These are phyloP conservation scores for Astreopora myriophthalma DNA, from an alignment of 64 coral and sea anemone species.

Conservation along the genomic window DNA sequence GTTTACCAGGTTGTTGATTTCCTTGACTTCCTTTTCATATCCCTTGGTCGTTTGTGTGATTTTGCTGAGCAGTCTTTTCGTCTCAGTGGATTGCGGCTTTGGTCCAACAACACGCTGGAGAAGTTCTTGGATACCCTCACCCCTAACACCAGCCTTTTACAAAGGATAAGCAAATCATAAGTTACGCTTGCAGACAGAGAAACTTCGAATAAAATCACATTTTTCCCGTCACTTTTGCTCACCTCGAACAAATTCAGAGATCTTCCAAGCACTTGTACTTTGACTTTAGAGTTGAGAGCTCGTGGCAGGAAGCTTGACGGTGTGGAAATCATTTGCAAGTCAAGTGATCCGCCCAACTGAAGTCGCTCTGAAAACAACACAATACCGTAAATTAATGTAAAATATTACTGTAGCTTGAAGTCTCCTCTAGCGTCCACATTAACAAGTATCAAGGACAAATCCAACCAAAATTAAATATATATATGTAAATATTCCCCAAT, in stretches of 20 bases:
- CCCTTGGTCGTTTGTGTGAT: background rate
- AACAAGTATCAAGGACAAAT: no score
- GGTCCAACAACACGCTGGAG: slow-evolving; percentile 7
- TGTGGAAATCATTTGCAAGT: slow-evolving; percentile 15
- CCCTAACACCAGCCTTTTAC: background rate
- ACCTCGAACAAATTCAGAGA: slow-evolving; percentile 43
- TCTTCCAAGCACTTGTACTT: slow-evolving; percentile 10
- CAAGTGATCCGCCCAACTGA: slow-evolving; percentile 2
- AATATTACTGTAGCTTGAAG: no score
- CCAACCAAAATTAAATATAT: no score
- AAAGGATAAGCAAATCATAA: background rate
- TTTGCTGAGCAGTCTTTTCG: background rate
- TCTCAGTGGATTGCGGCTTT: background rate
- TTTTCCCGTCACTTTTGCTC: background rate
- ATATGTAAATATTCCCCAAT: no score
- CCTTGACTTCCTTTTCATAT: background rate
- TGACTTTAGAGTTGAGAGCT: slow-evolving; percentile 16
- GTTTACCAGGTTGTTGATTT: background rate
- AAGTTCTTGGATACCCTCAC: slow-evolving; percentile 34
- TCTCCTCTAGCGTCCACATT: no score
- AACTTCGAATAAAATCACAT: no score
- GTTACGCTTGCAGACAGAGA: no score
- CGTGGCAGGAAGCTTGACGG: slow-evolving; percentile 22
- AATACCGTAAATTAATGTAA: background rate
- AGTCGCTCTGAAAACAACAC: background rate